Base-by-base conservation (phyloP, 2,113 vertebrate genomes). In the Larimichthys crocea region DNA sequence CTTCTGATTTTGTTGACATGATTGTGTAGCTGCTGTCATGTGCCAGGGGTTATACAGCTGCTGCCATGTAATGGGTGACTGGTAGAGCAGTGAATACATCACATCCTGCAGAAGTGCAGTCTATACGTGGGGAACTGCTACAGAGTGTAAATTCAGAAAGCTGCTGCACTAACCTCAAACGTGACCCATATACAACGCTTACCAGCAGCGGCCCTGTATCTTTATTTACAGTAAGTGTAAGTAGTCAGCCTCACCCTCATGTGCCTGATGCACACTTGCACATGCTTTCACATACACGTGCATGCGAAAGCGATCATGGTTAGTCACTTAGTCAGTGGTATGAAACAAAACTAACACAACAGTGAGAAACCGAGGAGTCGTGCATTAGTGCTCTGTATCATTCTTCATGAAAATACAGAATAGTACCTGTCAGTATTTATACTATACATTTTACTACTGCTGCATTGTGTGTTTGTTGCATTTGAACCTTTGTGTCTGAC, bases 111-210 rank as follows among this genome's bases (percentile, higher is more conserved):
- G 10, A 3, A 14, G 29, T 82, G 64, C 83, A 53, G 19, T 67
- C 17, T 68, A 17, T 35, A 70, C 22, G 59, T 76, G 85, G 55
- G 60, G 79, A 86, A 76, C 35, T 14, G 35, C 67, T 31, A 26
- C 26, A 8, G 3, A 78, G 76, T 46, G 71, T 84, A 53, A 84
- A 68, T 26, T 84, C 62, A 59, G 69, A n/a, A 69, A 20, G 46
- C 71, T 68, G 80, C 44, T 85, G 80, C 76, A 74, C 82, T 79
- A 93, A 94, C 94, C 90, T 91, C 91, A 93, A 90, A 93, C 88
- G 83, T 95, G 93, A 95, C 94, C 94, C 89, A 93, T 72, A 93
- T 94, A 93, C 84, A 88, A 57, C 90, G 89, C 82, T 96, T 96
- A 94, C 94, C 93, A 95, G 94, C 94, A 95, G 85, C 60, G 85